Conservation (phyloP, 2,797 vertebrate species). For the Scolopax bukidnonensis region DNA sequence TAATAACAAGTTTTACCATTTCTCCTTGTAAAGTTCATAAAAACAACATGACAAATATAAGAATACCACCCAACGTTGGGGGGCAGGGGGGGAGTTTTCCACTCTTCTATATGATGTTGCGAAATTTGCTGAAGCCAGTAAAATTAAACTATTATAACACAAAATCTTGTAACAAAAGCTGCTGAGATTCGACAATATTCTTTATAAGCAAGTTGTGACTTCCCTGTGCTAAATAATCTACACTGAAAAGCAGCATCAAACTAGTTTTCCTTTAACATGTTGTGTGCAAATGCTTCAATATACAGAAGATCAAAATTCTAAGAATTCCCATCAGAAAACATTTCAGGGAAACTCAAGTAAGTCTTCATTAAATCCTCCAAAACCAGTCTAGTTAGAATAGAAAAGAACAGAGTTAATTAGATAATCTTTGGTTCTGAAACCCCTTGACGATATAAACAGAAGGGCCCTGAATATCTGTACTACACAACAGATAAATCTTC, state of each 20-base stretch:
- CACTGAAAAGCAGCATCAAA: conserved; percentile 50
- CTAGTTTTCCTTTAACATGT: neutral
- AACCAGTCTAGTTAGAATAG: conserved; percentile 26
- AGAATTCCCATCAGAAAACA: conserved; percentile 49
- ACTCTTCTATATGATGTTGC: conserved; percentile 24
- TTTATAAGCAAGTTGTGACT: neutral
- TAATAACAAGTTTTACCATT: conserved; percentile 62
- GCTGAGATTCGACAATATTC: neutral
- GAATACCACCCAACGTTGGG: conserved; percentile 11
- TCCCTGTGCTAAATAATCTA: neutral
- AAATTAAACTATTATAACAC: neutral
- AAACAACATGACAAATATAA: conserved; percentile 46
- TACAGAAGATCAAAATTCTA: conserved; percentile 56
- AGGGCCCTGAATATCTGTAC: neutral
- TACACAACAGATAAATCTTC: neutral
- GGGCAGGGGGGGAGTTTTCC: neutral
- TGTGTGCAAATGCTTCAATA: conserved; percentile 77
- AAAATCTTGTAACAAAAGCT: neutral
- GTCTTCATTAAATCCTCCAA: conserved; percentile 64
- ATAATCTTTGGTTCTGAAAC: conserved; percentile 39
- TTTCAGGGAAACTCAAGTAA: conserved; percentile 32
- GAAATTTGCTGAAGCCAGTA: neutral
- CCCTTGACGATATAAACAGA: conserved; percentile 35
- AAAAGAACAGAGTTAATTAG: conserved; percentile 48
- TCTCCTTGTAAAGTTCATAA: conserved; percentile 48